These are phyloP conservation scores for Eledona agricola DNA, from an alignment of 2,888 invertebrate species.

Conservation along the genomic window DNA sequence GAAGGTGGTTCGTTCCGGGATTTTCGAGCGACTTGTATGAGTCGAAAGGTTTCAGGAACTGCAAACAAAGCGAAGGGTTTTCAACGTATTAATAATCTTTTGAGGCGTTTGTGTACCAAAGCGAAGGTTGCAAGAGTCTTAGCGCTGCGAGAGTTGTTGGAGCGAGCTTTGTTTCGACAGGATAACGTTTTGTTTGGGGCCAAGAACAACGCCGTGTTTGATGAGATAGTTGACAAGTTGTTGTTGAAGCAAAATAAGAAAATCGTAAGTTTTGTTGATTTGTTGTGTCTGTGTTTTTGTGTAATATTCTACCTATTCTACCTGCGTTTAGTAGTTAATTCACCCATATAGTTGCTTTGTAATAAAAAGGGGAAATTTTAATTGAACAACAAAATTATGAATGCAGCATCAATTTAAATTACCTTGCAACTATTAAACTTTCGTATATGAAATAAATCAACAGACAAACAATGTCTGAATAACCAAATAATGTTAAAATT, in stretches of 20 bases:
- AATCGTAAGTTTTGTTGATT: conserved; percentile 66
- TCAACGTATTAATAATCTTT: conserved; percentile 70
- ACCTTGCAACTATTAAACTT: too few relatives aligned
- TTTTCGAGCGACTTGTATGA: conserved; percentile 16
- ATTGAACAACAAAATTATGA: too few relatives aligned
- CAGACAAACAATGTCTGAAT: too few relatives aligned
- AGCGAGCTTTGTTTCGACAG: conserved; percentile 74
- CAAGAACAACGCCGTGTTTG: conserved; percentile 62
- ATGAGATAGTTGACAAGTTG: conserved; percentile 62
- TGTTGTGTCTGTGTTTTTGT: too few relatives aligned
- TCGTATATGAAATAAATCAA: too few relatives aligned
- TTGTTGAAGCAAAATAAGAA: conserved; percentile 80
- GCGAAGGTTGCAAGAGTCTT: conserved; percentile 76
- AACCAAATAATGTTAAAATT: too few relatives aligned
- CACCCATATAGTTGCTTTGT: too few relatives aligned
- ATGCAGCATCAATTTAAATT: too few relatives aligned
- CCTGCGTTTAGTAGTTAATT: too few relatives aligned
- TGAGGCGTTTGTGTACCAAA: conserved; percentile 72
- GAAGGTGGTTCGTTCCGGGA: conserved; percentile 63
- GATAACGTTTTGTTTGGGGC: conserved; percentile 77
- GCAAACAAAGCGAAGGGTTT: conserved; percentile 71
- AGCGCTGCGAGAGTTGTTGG: conserved; percentile 77
- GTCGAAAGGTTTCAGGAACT: conserved; percentile 63
- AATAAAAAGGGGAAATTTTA: too few relatives aligned
- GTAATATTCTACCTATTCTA: too few relatives aligned